Base-by-base conservation (phyloP, 2,113 vertebrate species). In the Nettapus auritus region DNA sequence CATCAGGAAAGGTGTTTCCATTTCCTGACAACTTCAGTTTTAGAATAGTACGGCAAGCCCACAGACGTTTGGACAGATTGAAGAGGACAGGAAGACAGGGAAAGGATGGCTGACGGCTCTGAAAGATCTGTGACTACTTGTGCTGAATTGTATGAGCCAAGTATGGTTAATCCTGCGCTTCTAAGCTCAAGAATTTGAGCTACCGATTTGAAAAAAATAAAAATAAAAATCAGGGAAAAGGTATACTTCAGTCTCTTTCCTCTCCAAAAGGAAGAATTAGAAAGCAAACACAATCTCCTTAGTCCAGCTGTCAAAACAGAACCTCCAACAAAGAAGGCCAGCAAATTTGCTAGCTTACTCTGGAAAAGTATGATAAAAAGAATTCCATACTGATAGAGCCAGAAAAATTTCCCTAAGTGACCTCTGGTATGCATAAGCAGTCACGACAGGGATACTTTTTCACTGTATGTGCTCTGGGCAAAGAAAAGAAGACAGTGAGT, bases 291-390 rank as follows among this genome's bases (percentile, higher is more conserved):
- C 10, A 75, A 16, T 23, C 28, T 78, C 46, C 46, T 55, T 50
- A 71, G 68, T 28, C 9, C 80, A 78, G n/a, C 68, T 92, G 59
- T 64, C 74, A 87, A 83, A 93, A 88, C 42, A 93, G 73, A 89
- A 63, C 25, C 31, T 90, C 64, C 68, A 81, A n/a, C 42, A 95
- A 20, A 92, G 25, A 75, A 75, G 22, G 56, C 36, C 16, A 81
- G 23, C 34, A 81, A 50, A 48, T 83, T 92, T 90, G 28, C 69
- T 64, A 56, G 52, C 63, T 93, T 56, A 38, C 29, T 64, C 77
- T 93, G 74, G 66, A 95, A 82, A 84, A 22, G 40, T 69, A 11
- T 78, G 78, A 86, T 0, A 0, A 75, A 63, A 86, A 87, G 19
- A 63, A 86, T 78, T 75, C 34, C 53, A 48, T 33, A 40, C 38